Conservation (phyloP, 2,113 vertebrate genomes). For the Dromaius novaehollandiae region DNA sequence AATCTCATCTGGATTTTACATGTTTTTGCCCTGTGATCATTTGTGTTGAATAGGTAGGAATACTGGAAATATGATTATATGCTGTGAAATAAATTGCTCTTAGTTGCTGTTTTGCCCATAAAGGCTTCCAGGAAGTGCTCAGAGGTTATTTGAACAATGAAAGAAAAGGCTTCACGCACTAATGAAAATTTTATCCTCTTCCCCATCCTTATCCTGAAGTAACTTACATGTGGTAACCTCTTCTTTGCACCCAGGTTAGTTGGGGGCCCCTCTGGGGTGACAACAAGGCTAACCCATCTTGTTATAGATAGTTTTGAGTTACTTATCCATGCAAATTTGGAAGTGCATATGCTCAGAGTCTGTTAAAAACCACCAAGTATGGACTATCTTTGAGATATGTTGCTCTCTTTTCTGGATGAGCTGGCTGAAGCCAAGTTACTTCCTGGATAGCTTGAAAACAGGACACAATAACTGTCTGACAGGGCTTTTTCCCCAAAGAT, state of each 20-base stretch:
- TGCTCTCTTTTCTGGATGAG: neutral
- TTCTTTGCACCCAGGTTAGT: neutral
- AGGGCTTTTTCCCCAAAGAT: neutral
- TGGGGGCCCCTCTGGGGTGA: neutral
- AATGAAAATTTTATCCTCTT: neutral
- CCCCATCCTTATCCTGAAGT: neutral
- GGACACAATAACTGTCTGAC: neutral
- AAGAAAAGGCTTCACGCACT: neutral
- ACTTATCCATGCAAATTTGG: neutral
- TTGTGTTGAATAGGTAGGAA: neutral
- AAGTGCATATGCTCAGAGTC: neutral
- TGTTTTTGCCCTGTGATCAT: neutral
- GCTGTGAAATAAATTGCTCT: constrained; percentile 24
- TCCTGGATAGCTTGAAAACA: neutral
- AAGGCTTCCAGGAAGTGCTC: neutral
- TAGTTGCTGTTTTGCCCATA: constrained; percentile 21
- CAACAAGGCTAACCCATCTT: neutral
- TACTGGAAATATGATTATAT: neutral
- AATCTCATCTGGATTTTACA: constrained; percentile 1
- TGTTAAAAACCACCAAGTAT: neutral
- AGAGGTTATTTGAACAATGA: neutral
- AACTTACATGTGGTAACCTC: neutral
- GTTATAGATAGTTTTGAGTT: neutral
- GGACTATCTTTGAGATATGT: neutral
- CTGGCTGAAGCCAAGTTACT: neutral